Base-by-base conservation (phyloP, 2,888 invertebrate species). In the Odontocerum albicorne region DNA sequence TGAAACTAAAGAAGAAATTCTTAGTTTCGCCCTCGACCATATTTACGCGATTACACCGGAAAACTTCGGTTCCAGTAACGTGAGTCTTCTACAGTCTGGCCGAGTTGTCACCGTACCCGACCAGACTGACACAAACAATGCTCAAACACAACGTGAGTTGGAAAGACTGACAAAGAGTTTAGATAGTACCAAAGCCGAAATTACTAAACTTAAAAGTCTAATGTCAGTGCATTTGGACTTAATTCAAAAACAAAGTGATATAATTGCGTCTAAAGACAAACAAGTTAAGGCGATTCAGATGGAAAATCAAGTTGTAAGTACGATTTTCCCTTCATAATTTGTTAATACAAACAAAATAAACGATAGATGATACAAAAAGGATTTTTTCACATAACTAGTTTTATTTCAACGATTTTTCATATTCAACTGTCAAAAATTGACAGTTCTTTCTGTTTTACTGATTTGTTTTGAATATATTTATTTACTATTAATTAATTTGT, bases 191-290 rank as follows among this genome's bases (percentile, higher is more conserved):
- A 27, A 36, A 17, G 22, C 32, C 66, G 86, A 87, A 74, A 85
- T 87, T 70, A 84, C 80, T 68, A 83, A 82, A 65, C 75, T 87
- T 46, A 91, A 92, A 72, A 88, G 90, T 62, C 83, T 94, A 67
- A 75, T 93, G 61, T 74, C 92, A 55, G 80, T 89, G 63, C 92
- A 95, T 70, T 77, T 94, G 65, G 92, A 94, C 71, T 76, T 94
- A 59, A 91, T 94, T 68, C 92, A 93, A 70, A 91, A 92, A 72
- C 93, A 94, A 72, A 90, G 90, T 66, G 92, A 93, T 66, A 84
- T 88, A 65, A 81, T 94, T 61, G 80, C 84, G 63, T 85, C 85
- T 64, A 90, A 88, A 72, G 92, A 94, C 64, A 90, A 88, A 68
- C 77, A 86, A 47, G 81, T 90, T 61, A 82, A 84, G 55, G 79